Evolutionary conservation across 2,797 vertebrate species (phyloP).

Genomic region (Distichodus sexfasciatus): DNA sequence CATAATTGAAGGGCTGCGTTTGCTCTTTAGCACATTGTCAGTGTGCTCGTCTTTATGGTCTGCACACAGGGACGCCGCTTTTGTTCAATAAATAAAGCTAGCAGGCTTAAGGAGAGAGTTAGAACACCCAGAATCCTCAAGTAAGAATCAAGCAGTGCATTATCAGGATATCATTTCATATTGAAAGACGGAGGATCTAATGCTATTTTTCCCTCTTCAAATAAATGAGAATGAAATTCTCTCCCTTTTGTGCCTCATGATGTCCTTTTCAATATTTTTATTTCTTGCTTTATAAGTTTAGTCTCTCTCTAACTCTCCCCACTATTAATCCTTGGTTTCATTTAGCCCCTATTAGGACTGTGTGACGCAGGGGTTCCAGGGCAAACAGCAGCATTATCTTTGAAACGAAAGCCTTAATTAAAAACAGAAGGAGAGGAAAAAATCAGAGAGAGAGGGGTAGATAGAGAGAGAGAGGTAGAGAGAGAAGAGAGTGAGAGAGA

Average conservation of each 20-base stretch:
- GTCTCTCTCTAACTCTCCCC: conserved; percentile 21
- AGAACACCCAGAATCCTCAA: conserved; percentile 2
- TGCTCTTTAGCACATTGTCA: conserved; percentile 40
- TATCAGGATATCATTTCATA: conserved; percentile 29
- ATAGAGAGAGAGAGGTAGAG: conserved; percentile 13
- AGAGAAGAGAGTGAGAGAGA: conserved; percentile 12
- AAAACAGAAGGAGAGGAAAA: conserved; percentile 19
- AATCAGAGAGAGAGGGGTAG: conserved; percentile 15
- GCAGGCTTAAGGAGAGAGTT: conserved; percentile 10
- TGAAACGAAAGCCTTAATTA: conserved; percentile 30
- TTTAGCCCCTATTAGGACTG: conserved; percentile 20
- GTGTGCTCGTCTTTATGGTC: conserved; percentile 13
- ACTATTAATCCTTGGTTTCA: conserved; percentile 57
- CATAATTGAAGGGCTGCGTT: conserved; percentile 31
- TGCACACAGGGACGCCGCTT: conserved; percentile 1
- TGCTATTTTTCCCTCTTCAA: conserved; percentile 8
- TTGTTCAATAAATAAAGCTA: conserved; percentile 48
- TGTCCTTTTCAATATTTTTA: neutral
- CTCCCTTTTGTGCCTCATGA: neutral
- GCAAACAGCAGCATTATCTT: conserved; percentile 33
- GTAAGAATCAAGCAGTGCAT: neutral
- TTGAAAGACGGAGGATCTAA: conserved; percentile 10
- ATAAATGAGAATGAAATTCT: neutral
- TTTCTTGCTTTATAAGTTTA: neutral
- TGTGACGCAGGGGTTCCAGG: conserved; percentile 22